Base-by-base conservation (phyloP, 2,888 invertebrate genomes). In the Acrobasis suavella region DNA sequence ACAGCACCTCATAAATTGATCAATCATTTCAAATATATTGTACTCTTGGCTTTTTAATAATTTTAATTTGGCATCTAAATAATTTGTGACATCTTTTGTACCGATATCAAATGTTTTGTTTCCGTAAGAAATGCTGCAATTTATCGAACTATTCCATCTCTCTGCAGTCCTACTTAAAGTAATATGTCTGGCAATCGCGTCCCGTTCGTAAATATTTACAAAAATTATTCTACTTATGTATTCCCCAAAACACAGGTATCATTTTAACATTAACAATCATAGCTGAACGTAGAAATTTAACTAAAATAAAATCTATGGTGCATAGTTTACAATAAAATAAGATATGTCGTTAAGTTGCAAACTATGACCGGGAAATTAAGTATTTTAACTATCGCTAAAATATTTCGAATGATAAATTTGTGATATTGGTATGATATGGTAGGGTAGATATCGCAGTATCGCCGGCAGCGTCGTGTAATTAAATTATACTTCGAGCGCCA, bases 401-500 rank as follows among this genome's bases (percentile, higher is more conserved):
- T 50, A 59, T 37, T 60, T 50, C 9, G 17, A 38, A 50, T 39
- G 14, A 22, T 56, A 22, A 46, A 42, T 42, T 17, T 7, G 52
- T 56, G 56, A 56, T 56, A 56, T 42, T 46, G 17, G 12, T 42
- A 42, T 56, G 56, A 56, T 39, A 60, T 60, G 39, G 22, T 49
- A 58, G 32, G 58, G 17, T 51, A 60, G 87, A 91, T 91, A 92
- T 91, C 75, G 78, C 82, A 78, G 83, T 85, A 77, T 75, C 81
- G 82, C 85, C 77, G 85, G 81, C 82, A 83, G 85, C 84, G 82
- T 85, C 85, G 85, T 82, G 83, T 90, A 90, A 91, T 91, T 88
- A 89, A 90, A 91, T 91, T 88, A 89, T 82, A 89, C 80, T 87
- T 86, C 88, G 86, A 87, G 84, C 86, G 88, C 82, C 91, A 89